A percentile compares a stretch with the other conserved stretches of the same genome.
Evolutionary conservation across 2,888 invertebrate genomes (phyloP).

Genomic region (Formica aserva): DNA sequence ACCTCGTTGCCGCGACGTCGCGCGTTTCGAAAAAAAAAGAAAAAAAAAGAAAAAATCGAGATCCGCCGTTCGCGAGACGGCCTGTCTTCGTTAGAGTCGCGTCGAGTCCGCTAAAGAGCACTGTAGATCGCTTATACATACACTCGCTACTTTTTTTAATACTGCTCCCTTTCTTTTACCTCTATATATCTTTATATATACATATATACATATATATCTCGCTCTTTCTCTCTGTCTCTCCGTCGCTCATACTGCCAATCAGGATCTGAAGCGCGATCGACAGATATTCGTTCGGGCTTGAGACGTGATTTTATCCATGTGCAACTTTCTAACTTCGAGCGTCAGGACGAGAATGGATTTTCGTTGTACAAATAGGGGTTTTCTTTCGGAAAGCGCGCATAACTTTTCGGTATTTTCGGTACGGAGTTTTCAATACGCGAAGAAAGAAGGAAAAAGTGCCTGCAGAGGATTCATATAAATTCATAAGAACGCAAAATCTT

Average conservation of each 20-base stretch:
- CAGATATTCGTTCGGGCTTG: constrained; percentile 28
- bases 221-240: constrained; percentile 39
- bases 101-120: constrained; percentile 80
- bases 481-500: constrained; percentile 41
- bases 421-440: constrained; percentile 50
- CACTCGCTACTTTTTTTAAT: constrained; percentile 69
- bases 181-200: constrained; percentile 31
- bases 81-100: constrained; percentile 75
- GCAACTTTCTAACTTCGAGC: constrained; percentile 49
- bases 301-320: constrained; percentile 38
- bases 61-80: constrained; percentile 46
- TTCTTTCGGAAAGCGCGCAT: constrained; percentile 33
- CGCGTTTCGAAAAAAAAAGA: constrained; percentile 30
- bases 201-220: constrained; percentile 18
- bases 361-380: constrained; percentile 49
- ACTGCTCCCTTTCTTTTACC: constrained; percentile 36
- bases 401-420: constrained; percentile 50
- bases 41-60: background rate
- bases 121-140: constrained; percentile 79
- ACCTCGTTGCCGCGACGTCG: constrained; percentile 45
- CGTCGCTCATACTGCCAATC: constrained; percentile 45
- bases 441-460: constrained; percentile 37
- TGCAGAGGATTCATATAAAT: constrained; percentile 42
- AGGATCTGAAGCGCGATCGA: constrained; percentile 41
- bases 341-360: constrained; percentile 50